A percentile compares a stretch with the other conserved stretches of the same genome.
These are phyloP conservation scores for Megaustenia siamemsis DNA, from an alignment of 2,888 invertebrate genomes.

Conservation along the genomic window DNA sequence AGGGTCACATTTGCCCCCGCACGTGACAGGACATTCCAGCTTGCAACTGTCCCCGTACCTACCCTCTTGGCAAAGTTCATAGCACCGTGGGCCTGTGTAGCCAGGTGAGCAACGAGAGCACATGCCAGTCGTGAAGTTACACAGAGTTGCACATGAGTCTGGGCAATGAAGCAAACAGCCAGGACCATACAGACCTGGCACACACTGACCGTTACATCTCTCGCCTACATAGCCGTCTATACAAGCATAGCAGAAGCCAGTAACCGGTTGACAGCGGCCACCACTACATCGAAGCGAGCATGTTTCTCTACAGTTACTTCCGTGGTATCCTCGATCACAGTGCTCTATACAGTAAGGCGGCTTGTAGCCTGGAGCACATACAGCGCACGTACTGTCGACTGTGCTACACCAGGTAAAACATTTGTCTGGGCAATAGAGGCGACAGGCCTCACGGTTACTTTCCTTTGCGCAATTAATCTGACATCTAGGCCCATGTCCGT, in stretches of 20 bases:
- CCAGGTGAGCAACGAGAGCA: constrained; percentile 23
- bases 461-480: constrained; percentile 38
- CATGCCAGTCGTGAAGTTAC: constrained; percentile 31
- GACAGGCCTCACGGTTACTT: constrained; percentile 16
- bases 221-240: constrained; percentile 40
- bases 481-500: constrained; percentile 25
- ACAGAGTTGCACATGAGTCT: constrained; percentile 26
- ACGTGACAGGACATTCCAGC: constrained; percentile 17
- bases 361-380: constrained; percentile 36
- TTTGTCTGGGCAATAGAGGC: constrained; percentile 27
- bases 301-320: constrained; percentile 15
- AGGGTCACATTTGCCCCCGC: constrained; percentile 35
- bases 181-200: constrained; percentile 30
- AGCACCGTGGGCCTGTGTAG: constrained; percentile 26
- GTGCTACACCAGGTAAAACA: constrained; percentile 48
- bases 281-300: constrained; percentile 30
- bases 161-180: constrained; percentile 35
- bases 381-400: background rate
- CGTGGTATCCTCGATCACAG: constrained; percentile 34
- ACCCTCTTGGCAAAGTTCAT: constrained; percentile 37
- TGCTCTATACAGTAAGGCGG: constrained; percentile 27
- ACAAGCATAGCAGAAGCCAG: constrained; percentile 35
- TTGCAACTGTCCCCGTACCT: constrained; percentile 23
- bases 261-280: constrained; percentile 19
- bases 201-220: constrained; percentile 47